Evolutionary conservation across 1,140 invertebrate genomes (phyloP), one percentile per base, ranked within the genome.

Genomic region (Zaprionus capensis): DNA sequence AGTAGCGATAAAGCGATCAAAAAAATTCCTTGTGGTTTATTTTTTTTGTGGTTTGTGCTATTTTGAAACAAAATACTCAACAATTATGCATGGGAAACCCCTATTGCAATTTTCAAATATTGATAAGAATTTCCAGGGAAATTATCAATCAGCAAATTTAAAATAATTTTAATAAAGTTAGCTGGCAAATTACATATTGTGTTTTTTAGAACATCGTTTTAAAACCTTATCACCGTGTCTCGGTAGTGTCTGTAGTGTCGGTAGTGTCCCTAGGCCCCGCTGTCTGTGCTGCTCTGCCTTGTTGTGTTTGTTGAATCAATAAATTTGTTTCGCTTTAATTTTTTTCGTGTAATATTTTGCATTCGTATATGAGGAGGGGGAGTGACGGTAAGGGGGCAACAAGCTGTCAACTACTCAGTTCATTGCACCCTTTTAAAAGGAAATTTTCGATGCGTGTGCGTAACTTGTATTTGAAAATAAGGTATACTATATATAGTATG

Each of bases 381-480:
- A 5, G 0, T 26, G 17, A 51, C 3, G 31, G 3, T 34, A 11
- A 34, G 31, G 9, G 38, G 22, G 46, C 14, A 62, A 56, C 9
- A 36, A 36, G 34, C 34, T 68, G 6, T 49, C 28, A 38, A 46
- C 55, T 46, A 55, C 20, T 68, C 5, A 20, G 72, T 71, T 75
- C 72, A 36, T 49, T 75, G 72, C 34, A 71, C 72, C 49, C 28
- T 55, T 26, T 26, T 24, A 51, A 75, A 63, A 6, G 57, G 41
- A 31, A 63, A 34, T 63, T 63, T 57, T 7, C 15, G 46, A 34
- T 20, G 51, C 44, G 61, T 69, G 53, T 69, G 76, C 76, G 79
- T 59, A 72, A 76, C 65, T 75, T 81, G 78, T 66, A 58, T 78
- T 75, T 73, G 46, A 55, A 65, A 24, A 69, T 55, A 15, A 7